Conservation (phyloP, 2,888 invertebrate genomes). For the Acheta domesticus region DNA sequence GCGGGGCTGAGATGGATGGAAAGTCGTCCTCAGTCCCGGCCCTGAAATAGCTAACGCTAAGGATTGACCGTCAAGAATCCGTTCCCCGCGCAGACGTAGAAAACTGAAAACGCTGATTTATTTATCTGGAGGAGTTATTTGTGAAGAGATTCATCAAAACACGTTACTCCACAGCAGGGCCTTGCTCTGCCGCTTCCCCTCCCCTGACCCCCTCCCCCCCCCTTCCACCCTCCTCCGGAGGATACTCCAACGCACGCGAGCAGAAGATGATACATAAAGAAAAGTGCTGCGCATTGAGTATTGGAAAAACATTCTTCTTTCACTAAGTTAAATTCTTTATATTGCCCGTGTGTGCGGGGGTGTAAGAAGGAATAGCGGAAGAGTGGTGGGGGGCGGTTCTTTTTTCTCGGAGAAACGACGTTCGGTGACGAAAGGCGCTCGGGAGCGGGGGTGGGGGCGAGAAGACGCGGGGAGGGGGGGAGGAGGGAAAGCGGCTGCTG, state of each 20-base stretch:
- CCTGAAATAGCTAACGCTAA: neutral
- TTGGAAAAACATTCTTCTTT: constrained; percentile 18
- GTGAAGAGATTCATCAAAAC: constrained; percentile 18
- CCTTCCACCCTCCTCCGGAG: neutral
- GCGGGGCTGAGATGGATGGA: neutral
- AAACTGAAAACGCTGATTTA: neutral
- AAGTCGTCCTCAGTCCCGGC: neutral
- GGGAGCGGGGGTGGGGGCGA: too few relatives aligned
- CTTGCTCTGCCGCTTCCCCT: too few relatives aligned
- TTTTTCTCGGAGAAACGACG: too few relatives aligned
- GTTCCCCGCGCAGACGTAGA: neutral
- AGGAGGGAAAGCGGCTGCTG: too few relatives aligned
- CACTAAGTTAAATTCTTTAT: neutral
- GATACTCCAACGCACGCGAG: neutral
- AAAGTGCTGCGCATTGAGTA: neutral
- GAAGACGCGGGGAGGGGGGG: too few relatives aligned
- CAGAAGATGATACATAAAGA: neutral
- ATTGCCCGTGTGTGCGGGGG: neutral
- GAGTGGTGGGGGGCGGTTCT: too few relatives aligned
- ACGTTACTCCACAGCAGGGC: neutral
- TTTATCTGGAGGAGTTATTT: neutral
- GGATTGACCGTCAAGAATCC: neutral
- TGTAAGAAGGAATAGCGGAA: too few relatives aligned
- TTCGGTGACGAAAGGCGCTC: too few relatives aligned
- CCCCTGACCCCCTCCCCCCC: too few relatives aligned